These are phyloP conservation scores for Suncus etruscus DNA, from an alignment of 2,113 vertebrate genomes.

Conservation along the genomic window DNA sequence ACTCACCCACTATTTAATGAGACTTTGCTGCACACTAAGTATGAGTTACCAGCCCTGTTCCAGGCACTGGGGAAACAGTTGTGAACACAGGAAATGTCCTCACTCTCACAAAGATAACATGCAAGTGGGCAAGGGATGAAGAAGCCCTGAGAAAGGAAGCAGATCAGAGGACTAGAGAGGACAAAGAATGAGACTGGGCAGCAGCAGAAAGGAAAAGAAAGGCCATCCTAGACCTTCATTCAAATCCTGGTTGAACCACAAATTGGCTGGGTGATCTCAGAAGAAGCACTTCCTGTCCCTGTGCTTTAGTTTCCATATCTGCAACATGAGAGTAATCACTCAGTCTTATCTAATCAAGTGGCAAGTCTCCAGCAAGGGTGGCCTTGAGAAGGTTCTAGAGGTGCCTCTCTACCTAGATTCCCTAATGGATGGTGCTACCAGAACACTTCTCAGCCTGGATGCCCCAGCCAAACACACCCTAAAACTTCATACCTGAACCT, in stretches of 20 bases:
- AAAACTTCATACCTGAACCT: background rate
- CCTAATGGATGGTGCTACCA: background rate
- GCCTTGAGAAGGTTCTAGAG: background rate
- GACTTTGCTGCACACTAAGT: background rate
- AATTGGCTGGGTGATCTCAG: constrained; percentile 28
- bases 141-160: background rate
- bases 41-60: background rate
- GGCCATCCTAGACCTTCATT: background rate
- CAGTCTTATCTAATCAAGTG: background rate
- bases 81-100: background rate
- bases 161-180: background rate
- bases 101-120: background rate
- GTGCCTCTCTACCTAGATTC: background rate
- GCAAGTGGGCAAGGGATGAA: no score
- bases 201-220: background rate
- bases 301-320: constrained; percentile 29
- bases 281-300: background rate
- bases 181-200: background rate
- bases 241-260: background rate
- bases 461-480: background rate
- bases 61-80: background rate
- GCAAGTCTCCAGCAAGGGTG: background rate
- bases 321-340: background rate
- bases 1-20: background rate
- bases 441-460: background rate